phyloP scores from a whole-genome alignment of 1,140 invertebrate species.

The Eurosta solidaginis region DNA sequence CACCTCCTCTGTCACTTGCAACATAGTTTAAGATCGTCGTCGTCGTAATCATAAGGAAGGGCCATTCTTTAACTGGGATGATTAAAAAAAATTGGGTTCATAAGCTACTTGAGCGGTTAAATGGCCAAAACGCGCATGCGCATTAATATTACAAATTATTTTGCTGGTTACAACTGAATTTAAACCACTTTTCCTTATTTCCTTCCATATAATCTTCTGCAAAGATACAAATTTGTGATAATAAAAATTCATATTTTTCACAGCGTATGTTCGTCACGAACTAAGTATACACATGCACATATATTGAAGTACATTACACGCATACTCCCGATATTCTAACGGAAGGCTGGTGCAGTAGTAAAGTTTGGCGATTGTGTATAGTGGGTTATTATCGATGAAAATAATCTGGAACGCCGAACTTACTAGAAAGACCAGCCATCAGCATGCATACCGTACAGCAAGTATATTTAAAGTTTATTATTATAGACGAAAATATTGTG shows the following conservation, averaged over 20 bases:
- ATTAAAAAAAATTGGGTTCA: neutral
- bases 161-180: neutral
- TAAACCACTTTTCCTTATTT: neutral
- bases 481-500: too few species aligned
- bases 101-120: neutral
- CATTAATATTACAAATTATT: slow-evolving; percentile 13
- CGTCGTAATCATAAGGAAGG: neutral
- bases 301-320: too few species aligned
- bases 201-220: neutral
- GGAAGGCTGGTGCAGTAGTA: neutral
- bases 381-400: too few species aligned
- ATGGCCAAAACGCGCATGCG: neutral
- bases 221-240: slow-evolving; percentile 27
- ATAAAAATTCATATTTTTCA: slow-evolving; percentile 16
- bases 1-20: neutral
- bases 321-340: neutral
- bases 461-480: too few species aligned
- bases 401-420: too few species aligned
- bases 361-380: too few species aligned
- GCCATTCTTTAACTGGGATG: neutral
- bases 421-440: too few species aligned
- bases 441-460: too few species aligned
- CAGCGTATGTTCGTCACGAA: neutral
- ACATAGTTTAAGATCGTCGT: neutral
- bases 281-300: too few species aligned